Conservation (phyloP, 2,888 invertebrate genomes). For the Sesia apiformis region DNA sequence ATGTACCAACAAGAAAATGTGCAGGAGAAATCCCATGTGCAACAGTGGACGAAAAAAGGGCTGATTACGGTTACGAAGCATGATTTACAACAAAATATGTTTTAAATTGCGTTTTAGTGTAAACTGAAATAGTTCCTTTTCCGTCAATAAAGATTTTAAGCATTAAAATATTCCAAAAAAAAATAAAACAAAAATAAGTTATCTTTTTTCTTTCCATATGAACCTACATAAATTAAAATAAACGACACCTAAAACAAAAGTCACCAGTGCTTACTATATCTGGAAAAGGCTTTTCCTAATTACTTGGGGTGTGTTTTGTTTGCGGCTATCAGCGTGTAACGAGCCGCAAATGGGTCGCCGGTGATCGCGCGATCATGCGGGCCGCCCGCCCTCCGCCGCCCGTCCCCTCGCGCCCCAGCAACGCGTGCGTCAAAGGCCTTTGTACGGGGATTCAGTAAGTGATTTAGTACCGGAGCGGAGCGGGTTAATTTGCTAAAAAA, state of each 20-base stretch:
- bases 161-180: too few relatives aligned
- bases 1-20: too few relatives aligned
- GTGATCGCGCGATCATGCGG: constrained; percentile 71
- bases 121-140: too few relatives aligned
- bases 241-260: constrained; percentile 15
- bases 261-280: constrained; percentile 65
- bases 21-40: too few relatives aligned
- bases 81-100: too few relatives aligned
- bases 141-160: too few relatives aligned
- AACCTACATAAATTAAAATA: too few relatives aligned
- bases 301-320: constrained; percentile 73
- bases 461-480: neutral
- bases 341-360: constrained; percentile 70
- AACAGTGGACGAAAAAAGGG: too few relatives aligned
- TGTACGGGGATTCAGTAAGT: constrained; percentile 28
- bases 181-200: too few relatives aligned
- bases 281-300: constrained; percentile 72
- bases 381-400: constrained; percentile 42
- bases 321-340: constrained; percentile 72
- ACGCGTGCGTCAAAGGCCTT: constrained; percentile 64
- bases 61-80: too few relatives aligned
- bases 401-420: constrained; percentile 16
- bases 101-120: too few relatives aligned
- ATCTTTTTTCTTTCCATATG: too few relatives aligned
- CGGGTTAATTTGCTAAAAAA: neutral